Base-by-base conservation (phyloP, 1,140 invertebrate species). In the Orussus abietinus region DNA sequence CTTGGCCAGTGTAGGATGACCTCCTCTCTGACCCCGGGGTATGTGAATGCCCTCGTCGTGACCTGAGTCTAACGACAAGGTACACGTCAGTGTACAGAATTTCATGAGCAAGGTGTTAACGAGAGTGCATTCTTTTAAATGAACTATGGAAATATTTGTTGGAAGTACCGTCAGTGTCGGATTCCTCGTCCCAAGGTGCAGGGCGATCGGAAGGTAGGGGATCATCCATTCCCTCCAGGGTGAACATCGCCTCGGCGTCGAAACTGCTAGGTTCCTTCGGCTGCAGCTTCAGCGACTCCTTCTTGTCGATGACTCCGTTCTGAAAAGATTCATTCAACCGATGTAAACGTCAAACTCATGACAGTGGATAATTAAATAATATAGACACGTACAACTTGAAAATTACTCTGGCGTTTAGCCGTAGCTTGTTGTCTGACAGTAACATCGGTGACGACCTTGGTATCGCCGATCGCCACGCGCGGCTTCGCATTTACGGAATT, bases 171-270 rank as follows among this genome's bases (percentile, higher is more conserved):
- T 77, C 75, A 20, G 69, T 69, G 53, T 75, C 75, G 35, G 64
- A 69, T 39, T 76, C 76, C 33, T 72, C 69, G 42, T 77, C 71
- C 1, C 64, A 74, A 11, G 59, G 53, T 37, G 64, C 58, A 5
- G 51, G 34, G 18, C 53, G 53, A 21, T 62, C 58, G 10, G 38
- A 20, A 15, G 45, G 40, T 19, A 59, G 33, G 31, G 47, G 42
- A 12, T 76, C 75, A 37, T 77, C 76, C 62, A 77, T 73, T 19
- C 69, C 76, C 43, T 79, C 77, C 29, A 79, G 54, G 19, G 66
- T 57, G 55, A 79, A 79, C 35, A 79, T 46, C 13, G 67, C 64
- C 55, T 78, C 76, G 9, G 66, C 55, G 53, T 78, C 75, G 47
- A 70, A 69, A 17, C 62, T 74, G 19, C 43, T 56, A 25, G 42